A percentile compares a stretch with the other conserved stretches of the same genome.
Evolutionary conservation across 2,113 vertebrate genomes (phyloP).

Genomic region (Puffinus mauretanicus): DNA sequence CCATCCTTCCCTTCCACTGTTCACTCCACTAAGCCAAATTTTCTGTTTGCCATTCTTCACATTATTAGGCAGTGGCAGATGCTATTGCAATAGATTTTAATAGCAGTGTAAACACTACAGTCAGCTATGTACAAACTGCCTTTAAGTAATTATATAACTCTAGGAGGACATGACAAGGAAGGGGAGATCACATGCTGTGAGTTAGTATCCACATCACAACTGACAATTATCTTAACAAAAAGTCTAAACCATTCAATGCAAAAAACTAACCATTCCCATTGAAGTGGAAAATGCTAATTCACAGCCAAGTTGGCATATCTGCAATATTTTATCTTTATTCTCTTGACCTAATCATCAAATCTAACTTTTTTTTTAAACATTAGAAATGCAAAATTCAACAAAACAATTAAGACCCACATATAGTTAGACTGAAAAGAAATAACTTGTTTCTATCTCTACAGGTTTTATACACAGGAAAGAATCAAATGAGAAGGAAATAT

Average conservation of each 20-base stretch:
- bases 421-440: background rate
- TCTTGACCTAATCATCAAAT: background rate
- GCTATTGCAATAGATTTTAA: background rate
- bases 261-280: background rate
- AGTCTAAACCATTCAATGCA: background rate
- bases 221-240: background rate
- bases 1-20: background rate
- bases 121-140: background rate
- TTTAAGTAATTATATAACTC: background rate
- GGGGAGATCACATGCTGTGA: background rate
- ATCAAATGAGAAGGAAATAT: background rate
- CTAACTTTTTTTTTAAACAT: background rate
- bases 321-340: background rate
- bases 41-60: background rate
- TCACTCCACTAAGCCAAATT: background rate
- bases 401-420: background rate
- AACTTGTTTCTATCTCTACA: background rate
- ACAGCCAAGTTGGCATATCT: background rate
- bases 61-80: slow-evolving; percentile 19
- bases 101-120: background rate
- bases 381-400: background rate
- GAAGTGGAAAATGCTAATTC: background rate
- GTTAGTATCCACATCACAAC: background rate
- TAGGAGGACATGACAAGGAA: background rate
- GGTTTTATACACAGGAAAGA: background rate